Base-by-base conservation (phyloP, 2,797 vertebrate species). In the Huso huso region DNA sequence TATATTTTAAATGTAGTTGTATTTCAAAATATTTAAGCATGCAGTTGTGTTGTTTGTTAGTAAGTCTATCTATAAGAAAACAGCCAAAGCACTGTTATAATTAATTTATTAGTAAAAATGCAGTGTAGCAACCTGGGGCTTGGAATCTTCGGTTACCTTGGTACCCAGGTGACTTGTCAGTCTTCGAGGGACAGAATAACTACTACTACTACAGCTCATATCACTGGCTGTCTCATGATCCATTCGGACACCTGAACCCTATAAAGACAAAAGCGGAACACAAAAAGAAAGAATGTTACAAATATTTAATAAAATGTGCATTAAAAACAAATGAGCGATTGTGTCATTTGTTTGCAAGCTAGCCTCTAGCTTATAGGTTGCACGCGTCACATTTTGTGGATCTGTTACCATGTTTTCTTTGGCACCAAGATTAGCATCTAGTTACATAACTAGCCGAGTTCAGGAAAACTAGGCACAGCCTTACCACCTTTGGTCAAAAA, bases 161-260 rank as follows among this genome's bases (percentile, higher is more conserved):
- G 96, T 98, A 78, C 96, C 96, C 72, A 99, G 90, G 76, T 99
- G 90, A 84, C 84, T 90, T 71, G 89, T 90, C 75, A 90, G 76
- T 79, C 86, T 88, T 78, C 89, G 85, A 83, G 87, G 96, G 77
- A 89, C 87, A 74, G 88, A 88, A 67, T 88, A 89, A 68, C 81
- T 86, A 75, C 68, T 55, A 55, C 49, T 89, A 75, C 80, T 67
- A 78, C 84, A 87, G 78, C 81, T 90, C 82, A 85, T 81, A 79
- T 87, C 83, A 86, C 82, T 90, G 74, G 84, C 78, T 73, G 86
- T 83, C 67, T 89, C 90, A 0, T 92, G 94, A 74, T 98, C 96
- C 79, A 88, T 69, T 66, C 91, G 90, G 79, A 85, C 70, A 77
- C 78, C 51, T 67, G 90, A 85, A 80, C 79, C 87, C 96, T 98